Conservation (phyloP, 2,888 invertebrate genomes). For the Dicranocentrus wangi region DNA sequence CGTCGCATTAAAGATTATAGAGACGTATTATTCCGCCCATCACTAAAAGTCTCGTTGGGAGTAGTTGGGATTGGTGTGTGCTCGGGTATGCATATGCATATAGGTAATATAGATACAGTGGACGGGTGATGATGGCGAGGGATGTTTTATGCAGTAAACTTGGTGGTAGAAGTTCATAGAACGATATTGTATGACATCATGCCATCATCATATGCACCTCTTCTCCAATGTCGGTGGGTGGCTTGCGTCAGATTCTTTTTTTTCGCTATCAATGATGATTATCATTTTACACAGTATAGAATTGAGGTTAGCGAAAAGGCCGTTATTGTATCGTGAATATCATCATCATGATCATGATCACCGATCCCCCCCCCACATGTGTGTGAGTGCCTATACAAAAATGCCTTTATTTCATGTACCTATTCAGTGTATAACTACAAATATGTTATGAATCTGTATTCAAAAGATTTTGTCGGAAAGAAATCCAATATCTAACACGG, state of each 20-base stretch:
- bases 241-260: constrained; percentile 49
- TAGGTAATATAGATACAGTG: background rate
- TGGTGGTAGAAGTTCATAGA: constrained; percentile 32
- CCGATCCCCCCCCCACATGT: too few relatives aligned
- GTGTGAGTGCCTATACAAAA: too few relatives aligned
- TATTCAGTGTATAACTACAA: too few relatives aligned
- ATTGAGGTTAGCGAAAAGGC: constrained; percentile 13
- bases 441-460: too few relatives aligned
- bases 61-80: background rate
- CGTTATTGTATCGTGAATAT: too few relatives aligned
- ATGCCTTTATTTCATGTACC: too few relatives aligned
- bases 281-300: constrained; percentile 3
- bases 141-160: background rate
- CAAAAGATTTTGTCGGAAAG: too few relatives aligned
- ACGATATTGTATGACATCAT: constrained; percentile 48
- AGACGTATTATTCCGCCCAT: constrained; percentile 15
- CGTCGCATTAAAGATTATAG: constrained; percentile 24
- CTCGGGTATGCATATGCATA: background rate
- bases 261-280: background rate
- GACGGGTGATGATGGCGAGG: background rate
- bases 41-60: constrained; percentile 36
- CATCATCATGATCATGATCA: too few relatives aligned
- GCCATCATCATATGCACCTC: constrained; percentile 19
- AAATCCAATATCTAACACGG: too few relatives aligned
- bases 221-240: constrained; percentile 49